A percentile compares a stretch with the other conserved stretches of the same genome.
Conservation (phyloP, 2,797 vertebrate genomes). For the Pipistrellus pygmaeus region DNA sequence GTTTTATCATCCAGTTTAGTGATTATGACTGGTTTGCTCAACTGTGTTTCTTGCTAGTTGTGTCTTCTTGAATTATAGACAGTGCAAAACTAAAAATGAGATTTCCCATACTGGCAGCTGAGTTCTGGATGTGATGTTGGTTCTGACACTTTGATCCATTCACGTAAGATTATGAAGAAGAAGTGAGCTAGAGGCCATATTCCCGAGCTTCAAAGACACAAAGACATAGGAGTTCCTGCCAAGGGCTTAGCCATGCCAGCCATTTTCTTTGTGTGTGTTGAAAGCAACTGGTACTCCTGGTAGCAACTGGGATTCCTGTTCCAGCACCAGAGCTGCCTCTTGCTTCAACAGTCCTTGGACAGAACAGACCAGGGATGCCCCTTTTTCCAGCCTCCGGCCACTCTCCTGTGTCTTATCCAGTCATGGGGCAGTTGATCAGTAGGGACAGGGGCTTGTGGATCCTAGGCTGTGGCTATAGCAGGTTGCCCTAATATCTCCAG, state of each 20-base stretch:
- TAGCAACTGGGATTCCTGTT: not conserved
- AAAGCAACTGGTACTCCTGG: not conserved
- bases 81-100: not conserved
- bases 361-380: too few species aligned
- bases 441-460: not conserved
- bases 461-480: not conserved
- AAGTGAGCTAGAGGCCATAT: not conserved
- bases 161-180: not conserved
- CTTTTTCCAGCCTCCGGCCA: not conserved
- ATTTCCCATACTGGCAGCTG: not conserved
- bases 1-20: not conserved
- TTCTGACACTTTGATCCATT: not conserved
- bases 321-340: not conserved
- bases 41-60: not conserved
- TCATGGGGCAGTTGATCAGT: not conserved
- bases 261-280: not conserved
- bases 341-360: too few species aligned
- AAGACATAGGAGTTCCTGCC: not conserved
- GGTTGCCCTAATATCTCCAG: not conserved
- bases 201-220: not conserved
- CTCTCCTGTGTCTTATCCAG: not conserved
- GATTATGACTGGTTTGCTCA: not conserved
- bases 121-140: not conserved
- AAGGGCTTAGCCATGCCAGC: accelerated
- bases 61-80: not conserved